A percentile compares a stretch with the other conserved stretches of the same genome.
Conservation (phyloP, 35 echinoderm and acorn worm genomes). For the Lytechinus variegatus region DNA sequence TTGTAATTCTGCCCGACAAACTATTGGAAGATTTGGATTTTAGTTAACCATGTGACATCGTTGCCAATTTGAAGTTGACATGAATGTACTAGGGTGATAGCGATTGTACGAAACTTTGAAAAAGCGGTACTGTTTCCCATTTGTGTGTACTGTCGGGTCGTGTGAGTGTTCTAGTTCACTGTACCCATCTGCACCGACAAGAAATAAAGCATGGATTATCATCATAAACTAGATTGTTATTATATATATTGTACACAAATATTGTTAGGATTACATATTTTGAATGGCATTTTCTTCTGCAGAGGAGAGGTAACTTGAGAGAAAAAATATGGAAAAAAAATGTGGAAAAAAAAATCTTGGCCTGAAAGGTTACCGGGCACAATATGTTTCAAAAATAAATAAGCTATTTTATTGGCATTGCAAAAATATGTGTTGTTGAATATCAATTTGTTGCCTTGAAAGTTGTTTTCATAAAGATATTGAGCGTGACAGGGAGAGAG, state of each 20-base stretch:
- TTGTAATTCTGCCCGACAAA: background rate
- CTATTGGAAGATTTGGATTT: background rate
- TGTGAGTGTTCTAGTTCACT: background rate
- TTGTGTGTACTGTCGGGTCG: constrained; percentile 16
- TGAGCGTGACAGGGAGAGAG: background rate
- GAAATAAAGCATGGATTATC: background rate
- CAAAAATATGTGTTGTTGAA: background rate
- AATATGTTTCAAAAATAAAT: constrained; percentile 39
- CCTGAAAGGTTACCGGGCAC: constrained; percentile 33
- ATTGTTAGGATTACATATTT: constrained; percentile 26
- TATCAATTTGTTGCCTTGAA: background rate
- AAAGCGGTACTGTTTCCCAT: background rate
- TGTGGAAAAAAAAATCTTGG: constrained; percentile 24
- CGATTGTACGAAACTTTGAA: background rate
- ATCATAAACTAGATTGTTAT: constrained; percentile 5
- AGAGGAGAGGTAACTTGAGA: background rate
- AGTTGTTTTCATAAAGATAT: background rate
- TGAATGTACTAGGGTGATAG: constrained; percentile 12
- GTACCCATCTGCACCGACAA: background rate
- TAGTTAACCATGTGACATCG: background rate
- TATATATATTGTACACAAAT: constrained; percentile 35
- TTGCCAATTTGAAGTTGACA: constrained; percentile 12
- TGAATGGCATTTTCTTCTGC: constrained; percentile 14
- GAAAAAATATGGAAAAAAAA: background rate
- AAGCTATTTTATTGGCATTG: constrained; percentile 49